phyloP scores from a whole-genome alignment of 2,113 vertebrate species.

The Channa maculata region DNA sequence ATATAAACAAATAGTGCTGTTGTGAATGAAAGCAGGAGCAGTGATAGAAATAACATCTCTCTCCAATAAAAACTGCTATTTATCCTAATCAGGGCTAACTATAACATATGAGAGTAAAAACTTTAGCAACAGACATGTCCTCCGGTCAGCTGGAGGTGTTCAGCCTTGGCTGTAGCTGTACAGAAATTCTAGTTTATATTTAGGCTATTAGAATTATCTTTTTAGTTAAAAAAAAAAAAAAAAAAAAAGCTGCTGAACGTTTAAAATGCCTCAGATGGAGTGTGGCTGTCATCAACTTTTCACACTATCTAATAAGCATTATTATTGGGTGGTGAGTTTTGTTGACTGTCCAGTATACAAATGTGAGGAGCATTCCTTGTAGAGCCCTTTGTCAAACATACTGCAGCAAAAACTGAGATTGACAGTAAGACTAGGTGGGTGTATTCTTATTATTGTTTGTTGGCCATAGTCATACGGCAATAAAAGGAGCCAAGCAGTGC shows the following conservation, averaged over 20 bases:
- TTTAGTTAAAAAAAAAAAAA: too few species aligned
- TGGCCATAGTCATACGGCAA: not conserved
- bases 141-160: conserved; percentile 22
- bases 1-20: too few species aligned
- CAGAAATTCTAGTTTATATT: not conserved
- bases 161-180: conserved; percentile 19
- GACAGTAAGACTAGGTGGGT: conserved; percentile 10
- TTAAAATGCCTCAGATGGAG: conserved; percentile 51
- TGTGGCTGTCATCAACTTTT: conserved; percentile 44
- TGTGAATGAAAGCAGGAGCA: too few species aligned
- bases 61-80: too few species aligned
- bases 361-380: conserved; percentile 21
- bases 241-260: conserved; percentile 24
- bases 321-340: conserved; percentile 35
- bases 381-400: conserved; percentile 17
- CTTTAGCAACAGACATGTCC: not conserved
- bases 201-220: too few species aligned
- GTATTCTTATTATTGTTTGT: conserved; percentile 12
- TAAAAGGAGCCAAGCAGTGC: not conserved
- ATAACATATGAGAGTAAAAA: too few species aligned
- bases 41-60: too few species aligned
- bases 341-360: conserved; percentile 15
- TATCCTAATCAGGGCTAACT: too few species aligned
- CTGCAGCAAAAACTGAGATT: conserved; percentile 8
- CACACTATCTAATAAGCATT: conserved; percentile 40